phyloP scores from a whole-genome alignment of 2,113 vertebrate species.

The Chloroceryle aenea region DNA sequence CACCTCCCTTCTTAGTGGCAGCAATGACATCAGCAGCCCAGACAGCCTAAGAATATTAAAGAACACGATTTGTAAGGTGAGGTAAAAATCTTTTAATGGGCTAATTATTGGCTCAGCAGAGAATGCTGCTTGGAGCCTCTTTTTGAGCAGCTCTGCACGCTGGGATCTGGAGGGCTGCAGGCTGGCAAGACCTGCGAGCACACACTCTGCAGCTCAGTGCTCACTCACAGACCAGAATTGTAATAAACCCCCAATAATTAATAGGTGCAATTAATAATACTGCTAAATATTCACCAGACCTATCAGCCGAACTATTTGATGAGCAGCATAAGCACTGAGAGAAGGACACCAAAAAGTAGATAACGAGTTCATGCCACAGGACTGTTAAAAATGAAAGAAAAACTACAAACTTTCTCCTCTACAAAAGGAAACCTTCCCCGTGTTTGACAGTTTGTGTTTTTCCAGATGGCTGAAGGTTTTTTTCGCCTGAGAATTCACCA shows the following conservation, averaged over 20 bases:
- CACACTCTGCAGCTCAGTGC: neutral
- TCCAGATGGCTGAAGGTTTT: neutral
- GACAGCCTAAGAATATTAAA: neutral
- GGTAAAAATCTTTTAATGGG: neutral
- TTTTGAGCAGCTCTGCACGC: neutral
- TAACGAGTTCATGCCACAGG: fast-evolving
- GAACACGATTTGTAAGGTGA: neutral
- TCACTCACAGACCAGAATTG: neutral
- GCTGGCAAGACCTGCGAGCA: neutral
- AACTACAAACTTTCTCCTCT: neutral
- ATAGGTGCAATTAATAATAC: neutral
- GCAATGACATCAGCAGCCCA: neutral
- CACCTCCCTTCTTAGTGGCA: neutral
- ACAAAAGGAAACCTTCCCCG: neutral
- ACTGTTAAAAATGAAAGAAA: neutral
- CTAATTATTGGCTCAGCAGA: neutral
- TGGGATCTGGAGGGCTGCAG: neutral
- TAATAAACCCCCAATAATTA: neutral
- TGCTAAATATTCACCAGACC: neutral
- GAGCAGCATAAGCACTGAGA: neutral
- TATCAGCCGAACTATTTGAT: neutral
- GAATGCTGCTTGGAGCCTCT: neutral
- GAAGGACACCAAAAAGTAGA: neutral
- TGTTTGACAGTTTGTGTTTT: fast-evolving
- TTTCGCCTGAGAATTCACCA: neutral